Evolutionary conservation across 2,797 vertebrate genomes (phyloP), one percentile per base, ranked within the genome.

Genomic region (Malurus splendens): DNA sequence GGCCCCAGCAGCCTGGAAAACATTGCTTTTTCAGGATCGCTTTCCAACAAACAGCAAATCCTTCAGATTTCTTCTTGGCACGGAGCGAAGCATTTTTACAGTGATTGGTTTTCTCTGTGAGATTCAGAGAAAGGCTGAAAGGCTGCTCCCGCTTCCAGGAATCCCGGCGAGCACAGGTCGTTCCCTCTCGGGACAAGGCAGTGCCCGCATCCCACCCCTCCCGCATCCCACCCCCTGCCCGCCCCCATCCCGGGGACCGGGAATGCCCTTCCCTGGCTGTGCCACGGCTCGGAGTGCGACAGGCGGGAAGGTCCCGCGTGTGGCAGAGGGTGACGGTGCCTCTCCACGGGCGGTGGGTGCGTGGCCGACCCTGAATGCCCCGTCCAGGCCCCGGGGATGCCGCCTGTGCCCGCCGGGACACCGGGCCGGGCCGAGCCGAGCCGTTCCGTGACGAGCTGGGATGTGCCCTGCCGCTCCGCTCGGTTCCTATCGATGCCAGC

Each of bases 1-100:
- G 39, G 87, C 88, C 88, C 60, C 14, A 70, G 89, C 67, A 36
- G 81, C 75, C 90, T 90, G 64, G 88, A 79, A 92, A 94, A 88
- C 75, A n/a, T 44, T 30, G 50, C 67, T 73, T 32, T 88, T 84
- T 54, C 67, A 68, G 90, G 57, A 78, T 51, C 33, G 0, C 45
- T 81, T 91, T 54, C 79, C 72, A 77, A 25, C 86, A 82, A 87
- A 89, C 82, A 85, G 83, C 94, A 32, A 80, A 90, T 42, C 88
- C 79, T 18, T 38, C 12, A 18, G 23, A 60, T 62, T 92, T 33
- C 87, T 76, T 39, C 78, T 76, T 90, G 94, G 93, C 88, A 54
- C 39, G 0, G 9, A 7, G 5, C 0, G 4, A 2, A 57, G 75
- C 32, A 4, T 86, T 88, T 89, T 54, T 84, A 57, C 78, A 33